Conservation (phyloP, 2,113 vertebrate species). For the Atlantisia rogersi region DNA sequence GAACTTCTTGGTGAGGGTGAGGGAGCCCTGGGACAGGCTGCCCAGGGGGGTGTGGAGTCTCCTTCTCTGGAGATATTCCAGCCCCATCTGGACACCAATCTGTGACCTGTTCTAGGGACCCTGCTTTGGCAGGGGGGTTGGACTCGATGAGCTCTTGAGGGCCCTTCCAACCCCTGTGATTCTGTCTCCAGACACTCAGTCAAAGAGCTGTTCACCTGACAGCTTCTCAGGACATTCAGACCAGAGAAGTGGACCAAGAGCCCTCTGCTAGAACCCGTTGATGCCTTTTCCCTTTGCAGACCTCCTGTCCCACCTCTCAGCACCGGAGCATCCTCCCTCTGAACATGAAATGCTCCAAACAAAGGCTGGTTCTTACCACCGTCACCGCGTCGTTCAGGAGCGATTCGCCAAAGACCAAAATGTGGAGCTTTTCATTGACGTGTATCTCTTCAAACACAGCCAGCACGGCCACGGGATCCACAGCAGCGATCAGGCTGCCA, state of each 20-base stretch:
- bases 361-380: conserved; percentile 70
- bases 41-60: too few relatives aligned
- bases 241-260: background rate
- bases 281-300: background rate
- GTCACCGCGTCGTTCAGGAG: conserved; percentile 84
- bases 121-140: too few relatives aligned
- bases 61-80: too few relatives aligned
- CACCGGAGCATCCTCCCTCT: background rate
- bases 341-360: accelerated
- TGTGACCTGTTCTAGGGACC: too few relatives aligned
- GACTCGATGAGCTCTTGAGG: too few relatives aligned
- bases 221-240: background rate
- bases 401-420: conserved; percentile 84
- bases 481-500: conserved; percentile 79
- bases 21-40: too few relatives aligned
- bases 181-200: background rate
- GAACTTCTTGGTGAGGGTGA: too few relatives aligned
- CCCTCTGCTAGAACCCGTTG: background rate
- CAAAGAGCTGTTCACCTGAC: background rate
- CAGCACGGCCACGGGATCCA: conserved; percentile 82
- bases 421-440: conserved; percentile 85
- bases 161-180: too few relatives aligned
- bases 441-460: conserved; percentile 88
- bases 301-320: too few relatives aligned
- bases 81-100: too few relatives aligned